Evolutionary conservation across 2,888 invertebrate species (phyloP).

Genomic region (Drosophila nr. perissopoda): DNA sequence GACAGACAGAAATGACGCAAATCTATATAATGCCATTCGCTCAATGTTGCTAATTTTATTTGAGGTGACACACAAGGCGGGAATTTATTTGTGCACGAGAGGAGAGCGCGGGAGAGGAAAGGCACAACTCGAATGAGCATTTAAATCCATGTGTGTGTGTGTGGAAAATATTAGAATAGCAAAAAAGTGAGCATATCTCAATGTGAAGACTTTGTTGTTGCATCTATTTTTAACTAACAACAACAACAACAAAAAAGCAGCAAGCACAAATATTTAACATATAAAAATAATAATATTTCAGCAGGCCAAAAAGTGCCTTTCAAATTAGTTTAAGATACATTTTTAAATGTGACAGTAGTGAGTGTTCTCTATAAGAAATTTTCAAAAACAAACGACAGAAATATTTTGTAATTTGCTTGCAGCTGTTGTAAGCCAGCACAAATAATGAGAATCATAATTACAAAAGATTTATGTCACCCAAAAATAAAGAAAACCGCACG

Average conservation of each 20-base stretch:
- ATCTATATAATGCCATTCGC: constrained; percentile 74
- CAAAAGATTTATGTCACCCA: constrained; percentile 48
- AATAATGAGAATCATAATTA: constrained; percentile 43
- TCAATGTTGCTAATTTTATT: constrained; percentile 81
- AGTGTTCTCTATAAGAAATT: constrained; percentile 62
- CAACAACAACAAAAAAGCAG: constrained; percentile 21
- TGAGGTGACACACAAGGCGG: constrained; percentile 81
- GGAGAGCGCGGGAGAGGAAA: constrained; percentile 10
- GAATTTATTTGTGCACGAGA: constrained; percentile 50
- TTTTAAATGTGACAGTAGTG: constrained; percentile 84
- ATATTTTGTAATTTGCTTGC: constrained; percentile 55
- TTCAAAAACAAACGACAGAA: constrained; percentile 48
- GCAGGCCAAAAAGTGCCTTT: constrained; percentile 67
- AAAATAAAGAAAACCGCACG: not conserved
- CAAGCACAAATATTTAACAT: constrained; percentile 32
- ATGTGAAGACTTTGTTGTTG: constrained; percentile 46
- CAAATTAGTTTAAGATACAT: constrained; percentile 82
- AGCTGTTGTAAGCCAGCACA: constrained; percentile 44
- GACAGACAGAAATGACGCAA: constrained; percentile 71
- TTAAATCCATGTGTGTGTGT: constrained; percentile 15
- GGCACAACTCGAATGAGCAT: constrained; percentile 37
- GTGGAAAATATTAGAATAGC: constrained; percentile 65
- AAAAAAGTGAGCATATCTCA: constrained; percentile 64
- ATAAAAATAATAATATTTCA: constrained; percentile 61
- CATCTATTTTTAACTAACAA: constrained; percentile 65